Base-by-base conservation (phyloP, 1,140 invertebrate genomes). In the Drosophila leontia region DNA sequence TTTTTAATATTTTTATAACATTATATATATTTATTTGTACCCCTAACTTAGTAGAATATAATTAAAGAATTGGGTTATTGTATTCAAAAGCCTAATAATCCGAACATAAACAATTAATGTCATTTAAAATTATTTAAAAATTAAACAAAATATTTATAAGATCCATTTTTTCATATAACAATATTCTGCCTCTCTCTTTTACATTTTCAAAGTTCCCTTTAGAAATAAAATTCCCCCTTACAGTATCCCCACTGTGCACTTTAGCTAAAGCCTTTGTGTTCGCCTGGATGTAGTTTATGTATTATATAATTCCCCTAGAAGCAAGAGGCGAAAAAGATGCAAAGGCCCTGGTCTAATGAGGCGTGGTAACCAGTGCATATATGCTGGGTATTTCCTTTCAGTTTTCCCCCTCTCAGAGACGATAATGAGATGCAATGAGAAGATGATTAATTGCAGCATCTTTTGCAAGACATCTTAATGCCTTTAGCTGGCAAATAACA, bases 241-340 rank as follows among this genome's bases (percentile, higher is more conserved):
- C 7, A 12, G 8, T 11, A 37, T 34, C 17, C 35, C n/a, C 42
- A 62, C 50, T 62, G 60, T 75, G 35, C 35, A 37, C 34, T 56
- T 71, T 42, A 61, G 12, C 39, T 32, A 12, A 13, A 15, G 32
- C 12, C 29, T 53, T 62, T 23, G 42, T 56, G 37, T 32, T 48
- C 45, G 45, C 48, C 32, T 76, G 59, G 15, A 71, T 74, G 72
- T 80, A 59, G 80, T 80, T 80, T 88, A 83, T 83, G 84, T 74
- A 75, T 87, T 83, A 84, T 84, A 88, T 83, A 88, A 87, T 88
- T 83, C 75, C 53, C 75, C 58, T 62, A 60, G 42, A 61, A 68
- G 75, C 82, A 76, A 76, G 82, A 76, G 82, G 78, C 78, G 34
- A 37, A 47, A 45, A 47, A 62, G 53, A 29, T 53, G 44, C 53